These are phyloP conservation scores for Pyrgilauda ruficollis DNA, from an alignment of 2,113 vertebrate genomes.

Conservation along the genomic window DNA sequence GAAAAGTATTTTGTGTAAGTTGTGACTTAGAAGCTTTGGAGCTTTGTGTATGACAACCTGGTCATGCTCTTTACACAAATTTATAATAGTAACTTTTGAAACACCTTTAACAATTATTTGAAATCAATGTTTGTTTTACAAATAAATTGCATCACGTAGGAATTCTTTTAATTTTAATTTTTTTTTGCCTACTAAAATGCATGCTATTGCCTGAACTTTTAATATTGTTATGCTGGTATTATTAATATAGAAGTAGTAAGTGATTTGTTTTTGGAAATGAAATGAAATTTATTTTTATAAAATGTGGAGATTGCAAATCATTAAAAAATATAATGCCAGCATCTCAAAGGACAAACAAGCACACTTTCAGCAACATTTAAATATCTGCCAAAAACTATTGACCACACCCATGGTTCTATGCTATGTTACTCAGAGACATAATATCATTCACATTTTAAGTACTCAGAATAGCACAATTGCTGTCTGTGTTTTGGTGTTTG, in stretches of 20 bases:
- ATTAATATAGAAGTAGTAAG: neutral
- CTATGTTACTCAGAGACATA: neutral
- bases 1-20: neutral
- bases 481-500: neutral
- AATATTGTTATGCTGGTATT: neutral
- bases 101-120: neutral
- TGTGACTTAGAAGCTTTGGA: neutral
- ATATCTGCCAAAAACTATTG: neutral
- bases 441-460: neutral
- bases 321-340: neutral
- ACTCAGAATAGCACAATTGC: neutral
- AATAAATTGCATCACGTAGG: neutral
- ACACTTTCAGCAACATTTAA: neutral
- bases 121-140: neutral
- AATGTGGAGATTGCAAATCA: neutral
- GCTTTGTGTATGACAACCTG: neutral
- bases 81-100: neutral
- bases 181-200: neutral
- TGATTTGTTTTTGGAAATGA: neutral
- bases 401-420: neutral
- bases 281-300: neutral
- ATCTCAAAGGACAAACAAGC: neutral
- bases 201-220: neutral
- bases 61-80: neutral
- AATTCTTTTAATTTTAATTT: neutral